Evolutionary conservation across 1,140 invertebrate genomes (phyloP).

Genomic region (Aphelinus certus): DNA sequence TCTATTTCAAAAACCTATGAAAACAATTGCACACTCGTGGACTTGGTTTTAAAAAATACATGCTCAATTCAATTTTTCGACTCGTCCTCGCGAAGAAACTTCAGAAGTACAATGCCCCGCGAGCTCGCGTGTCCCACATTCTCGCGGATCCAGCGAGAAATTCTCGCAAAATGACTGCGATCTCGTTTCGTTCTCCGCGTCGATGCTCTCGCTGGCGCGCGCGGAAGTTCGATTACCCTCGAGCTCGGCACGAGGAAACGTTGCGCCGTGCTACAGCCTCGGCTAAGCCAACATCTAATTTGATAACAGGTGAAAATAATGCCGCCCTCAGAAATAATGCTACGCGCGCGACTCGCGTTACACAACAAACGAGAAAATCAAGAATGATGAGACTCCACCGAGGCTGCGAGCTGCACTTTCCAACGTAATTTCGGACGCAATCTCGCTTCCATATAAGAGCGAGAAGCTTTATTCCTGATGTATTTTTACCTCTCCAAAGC

Average conservation of each 20-base stretch:
- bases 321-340: slow-evolving; percentile 8
- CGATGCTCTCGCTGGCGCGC: too few species aligned
- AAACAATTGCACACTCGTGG: too few species aligned
- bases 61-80: too few species aligned
- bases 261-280: not conserved
- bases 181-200: slow-evolving; percentile 16
- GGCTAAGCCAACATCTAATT: slow-evolving; percentile 40
- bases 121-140: not conserved
- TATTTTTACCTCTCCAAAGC: too few species aligned
- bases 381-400: not conserved
- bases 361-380: slow-evolving; percentile 33
- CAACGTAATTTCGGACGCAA: slow-evolving; percentile 7
- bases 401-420: not conserved
- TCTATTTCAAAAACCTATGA: too few species aligned
- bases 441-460: slow-evolving; percentile 42
- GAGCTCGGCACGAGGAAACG: slow-evolving; percentile 19
- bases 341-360: slow-evolving; percentile 12
- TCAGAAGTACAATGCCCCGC: too few species aligned
- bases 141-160: slow-evolving; percentile 12
- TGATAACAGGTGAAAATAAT: slow-evolving; percentile 39
- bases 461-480: not conserved
- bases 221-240: slow-evolving; percentile 10
- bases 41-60: too few species aligned
- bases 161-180: slow-evolving; percentile 26
- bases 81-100: too few species aligned